phyloP scores from a whole-genome alignment of 2,888 invertebrate species.

The Balanococcus diminutus region DNA sequence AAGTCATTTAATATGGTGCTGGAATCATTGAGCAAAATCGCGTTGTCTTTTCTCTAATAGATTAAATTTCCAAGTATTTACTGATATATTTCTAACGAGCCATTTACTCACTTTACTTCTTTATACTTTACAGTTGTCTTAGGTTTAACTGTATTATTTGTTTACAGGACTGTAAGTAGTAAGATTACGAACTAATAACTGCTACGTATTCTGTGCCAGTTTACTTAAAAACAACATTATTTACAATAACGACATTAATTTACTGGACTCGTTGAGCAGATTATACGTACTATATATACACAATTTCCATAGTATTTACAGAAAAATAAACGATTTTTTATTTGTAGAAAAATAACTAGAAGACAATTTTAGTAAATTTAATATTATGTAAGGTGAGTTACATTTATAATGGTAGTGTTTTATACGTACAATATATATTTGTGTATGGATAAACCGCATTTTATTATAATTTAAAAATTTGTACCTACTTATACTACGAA shows the following conservation, averaged over 20 bases:
- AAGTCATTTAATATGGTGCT: background rate
- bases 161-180: background rate
- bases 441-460: background rate
- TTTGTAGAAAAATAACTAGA: background rate
- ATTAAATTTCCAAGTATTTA: background rate
- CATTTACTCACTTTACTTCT: background rate
- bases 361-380: background rate
- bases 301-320: background rate
- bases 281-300: too few species aligned
- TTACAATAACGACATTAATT: slow-evolving; percentile 33
- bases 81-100: background rate
- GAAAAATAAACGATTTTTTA: background rate
- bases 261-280: background rate
- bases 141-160: slow-evolving; percentile 10
- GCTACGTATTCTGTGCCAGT: slow-evolving; percentile 25
- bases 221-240: slow-evolving; percentile 22
- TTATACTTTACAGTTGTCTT: background rate
- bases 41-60: background rate
- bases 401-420: background rate
- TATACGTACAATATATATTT: background rate
- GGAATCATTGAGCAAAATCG: background rate
- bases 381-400: background rate
- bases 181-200: slow-evolving; percentile 21
- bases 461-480: too few species aligned
- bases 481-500: background rate